phyloP scores from a whole-genome alignment of 2,888 invertebrate genomes.

The Syrphus vitripennis region DNA sequence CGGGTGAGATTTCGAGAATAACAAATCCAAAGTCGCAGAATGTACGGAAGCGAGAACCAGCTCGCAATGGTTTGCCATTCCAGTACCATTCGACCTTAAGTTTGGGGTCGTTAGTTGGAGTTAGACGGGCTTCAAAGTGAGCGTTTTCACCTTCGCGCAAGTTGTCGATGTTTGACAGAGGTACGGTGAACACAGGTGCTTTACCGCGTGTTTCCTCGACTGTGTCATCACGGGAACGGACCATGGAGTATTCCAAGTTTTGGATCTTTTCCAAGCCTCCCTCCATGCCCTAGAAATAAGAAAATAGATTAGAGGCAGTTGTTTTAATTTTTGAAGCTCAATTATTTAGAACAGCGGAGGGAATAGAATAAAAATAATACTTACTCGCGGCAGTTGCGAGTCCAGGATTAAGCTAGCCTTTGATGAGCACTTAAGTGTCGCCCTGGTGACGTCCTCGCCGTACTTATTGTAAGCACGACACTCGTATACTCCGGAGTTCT shows the following conservation, averaged over 20 bases:
- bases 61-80: slow-evolving; percentile 93
- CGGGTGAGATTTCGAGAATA: slow-evolving; percentile 97
- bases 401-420: slow-evolving; percentile 95
- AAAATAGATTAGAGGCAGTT: background rate
- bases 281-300: slow-evolving; percentile 90
- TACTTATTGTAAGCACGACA: slow-evolving; percentile 96
- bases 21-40: slow-evolving; percentile 99
- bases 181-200: slow-evolving; percentile 95
- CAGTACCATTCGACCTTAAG: slow-evolving; percentile 97
- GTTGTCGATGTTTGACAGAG: slow-evolving; percentile 92
- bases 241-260: slow-evolving; percentile 93
- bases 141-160: slow-evolving; percentile 95
- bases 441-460: slow-evolving; percentile 93
- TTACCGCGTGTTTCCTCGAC: slow-evolving; percentile 89
- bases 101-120: slow-evolving; percentile 94
- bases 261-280: slow-evolving; percentile 96
- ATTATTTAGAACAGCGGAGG: background rate
- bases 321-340: no score
- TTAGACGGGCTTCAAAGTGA: slow-evolving; percentile 94
- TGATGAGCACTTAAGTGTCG: slow-evolving; percentile 92
- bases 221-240: slow-evolving; percentile 88
- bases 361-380: slow-evolving; percentile 72
- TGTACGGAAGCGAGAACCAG: slow-evolving; percentile 96
- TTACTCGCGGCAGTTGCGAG: slow-evolving; percentile 94
- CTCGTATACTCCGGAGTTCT: slow-evolving; percentile 96